phyloP scores from a whole-genome alignment of 2,113 vertebrate genomes.

The Monarcha castaneiventris region DNA sequence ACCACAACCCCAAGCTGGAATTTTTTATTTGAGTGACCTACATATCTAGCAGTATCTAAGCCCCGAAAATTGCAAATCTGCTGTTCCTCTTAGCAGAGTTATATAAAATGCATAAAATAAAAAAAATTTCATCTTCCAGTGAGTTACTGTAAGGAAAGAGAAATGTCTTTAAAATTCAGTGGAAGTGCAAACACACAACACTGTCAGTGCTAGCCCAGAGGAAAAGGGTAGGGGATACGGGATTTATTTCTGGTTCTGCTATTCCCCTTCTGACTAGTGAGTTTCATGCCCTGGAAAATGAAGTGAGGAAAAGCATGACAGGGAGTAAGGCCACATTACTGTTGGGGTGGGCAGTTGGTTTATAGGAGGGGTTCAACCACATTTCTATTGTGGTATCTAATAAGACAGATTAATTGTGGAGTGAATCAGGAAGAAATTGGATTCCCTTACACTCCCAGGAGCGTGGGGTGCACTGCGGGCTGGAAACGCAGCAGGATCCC shows the following conservation, averaged over 20 bases:
- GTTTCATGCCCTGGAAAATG: not conserved
- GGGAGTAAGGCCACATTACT: not conserved
- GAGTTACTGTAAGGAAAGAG: not conserved
- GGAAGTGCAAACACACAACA: not conserved
- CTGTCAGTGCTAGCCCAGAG: not conserved
- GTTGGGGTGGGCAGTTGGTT: not conserved
- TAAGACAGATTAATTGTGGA: not conserved
- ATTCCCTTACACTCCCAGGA: not conserved
- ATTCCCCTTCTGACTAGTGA: not conserved
- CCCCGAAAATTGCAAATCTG: not conserved
- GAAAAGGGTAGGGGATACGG: not conserved
- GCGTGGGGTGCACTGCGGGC: accelerated
- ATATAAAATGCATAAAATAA: not conserved
- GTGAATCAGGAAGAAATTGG: not conserved
- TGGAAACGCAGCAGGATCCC: slow-evolving; percentile 1
- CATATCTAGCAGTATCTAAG: not conserved
- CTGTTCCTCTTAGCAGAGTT: not conserved
- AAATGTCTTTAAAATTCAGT: not conserved
- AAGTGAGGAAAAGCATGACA: not conserved
- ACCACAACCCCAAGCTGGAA: not conserved
- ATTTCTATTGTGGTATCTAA: not conserved
- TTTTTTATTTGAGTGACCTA: not conserved
- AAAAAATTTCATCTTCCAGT: not conserved
- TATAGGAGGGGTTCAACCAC: not conserved
- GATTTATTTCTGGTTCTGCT: not conserved